Conservation (phyloP, 2,113 vertebrate genomes). For the Pleuronectes platessa region DNA sequence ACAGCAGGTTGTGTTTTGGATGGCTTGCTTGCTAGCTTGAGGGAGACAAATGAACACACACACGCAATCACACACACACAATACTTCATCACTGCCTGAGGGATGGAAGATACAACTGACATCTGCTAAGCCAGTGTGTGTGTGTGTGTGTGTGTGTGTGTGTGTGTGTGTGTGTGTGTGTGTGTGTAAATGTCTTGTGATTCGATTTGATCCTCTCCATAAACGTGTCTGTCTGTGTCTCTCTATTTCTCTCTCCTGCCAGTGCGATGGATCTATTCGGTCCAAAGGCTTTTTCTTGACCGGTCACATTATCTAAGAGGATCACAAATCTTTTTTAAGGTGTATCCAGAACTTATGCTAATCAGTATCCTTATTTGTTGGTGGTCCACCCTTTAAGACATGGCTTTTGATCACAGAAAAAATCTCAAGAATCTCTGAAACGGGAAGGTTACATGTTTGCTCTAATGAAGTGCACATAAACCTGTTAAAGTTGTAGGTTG, state of each 20-base stretch:
- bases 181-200: constrained; percentile 43
- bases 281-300: constrained; percentile 11
- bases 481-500: too few relatives aligned
- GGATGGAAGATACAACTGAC: constrained; percentile 41
- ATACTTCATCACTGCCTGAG: constrained; percentile 34
- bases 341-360: not conserved
- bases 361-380: not conserved
- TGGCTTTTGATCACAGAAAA: not conserved
- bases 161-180: constrained; percentile 26
- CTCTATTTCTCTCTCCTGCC: constrained; percentile 35
- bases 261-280: constrained; percentile 10
- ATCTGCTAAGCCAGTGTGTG: constrained; percentile 38
- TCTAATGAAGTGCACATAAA: too few relatives aligned
- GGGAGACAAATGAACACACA: constrained; percentile 47
- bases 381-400: too few relatives aligned
- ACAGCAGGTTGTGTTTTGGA: constrained; percentile 68
- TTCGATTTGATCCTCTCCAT: constrained; percentile 51
- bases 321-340: not conserved
- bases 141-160: constrained; percentile 21
- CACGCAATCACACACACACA: constrained; percentile 10
- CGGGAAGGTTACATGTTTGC: too few relatives aligned
- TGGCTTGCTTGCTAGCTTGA: constrained; percentile 55
- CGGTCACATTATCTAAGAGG: not conserved
- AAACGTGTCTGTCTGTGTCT: constrained; percentile 44
- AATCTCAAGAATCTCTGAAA: too few relatives aligned